A percentile compares a stretch with the other conserved stretches of the same genome.
These are phyloP conservation scores for Pollimyrus isidori DNA, from an alignment of 2,113 vertebrate genomes.

Conservation along the genomic window DNA sequence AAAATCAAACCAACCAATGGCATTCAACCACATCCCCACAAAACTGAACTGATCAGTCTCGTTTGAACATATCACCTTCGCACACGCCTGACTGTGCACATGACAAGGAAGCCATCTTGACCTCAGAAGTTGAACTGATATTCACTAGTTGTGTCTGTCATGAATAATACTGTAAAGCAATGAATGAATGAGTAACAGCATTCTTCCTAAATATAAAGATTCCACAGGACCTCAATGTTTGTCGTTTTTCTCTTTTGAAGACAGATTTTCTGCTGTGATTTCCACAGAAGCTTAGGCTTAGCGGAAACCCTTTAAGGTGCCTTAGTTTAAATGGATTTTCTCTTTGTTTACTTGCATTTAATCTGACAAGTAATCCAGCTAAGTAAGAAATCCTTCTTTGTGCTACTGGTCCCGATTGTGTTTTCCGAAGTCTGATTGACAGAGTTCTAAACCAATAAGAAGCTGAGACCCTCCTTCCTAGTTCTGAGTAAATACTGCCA, in stretches of 20 bases:
- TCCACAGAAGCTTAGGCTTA: too few relatives aligned
- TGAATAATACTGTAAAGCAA: not conserved
- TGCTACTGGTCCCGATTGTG: too few relatives aligned
- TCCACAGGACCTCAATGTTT: not conserved
- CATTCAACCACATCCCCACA: not conserved
- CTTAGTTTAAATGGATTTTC: too few relatives aligned
- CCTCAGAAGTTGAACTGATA: not conserved
- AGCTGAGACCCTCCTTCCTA: not conserved
- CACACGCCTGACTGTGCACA: not conserved
- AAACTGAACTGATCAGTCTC: not conserved
- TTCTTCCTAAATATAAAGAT: not conserved
- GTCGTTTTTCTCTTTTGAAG: too few relatives aligned
- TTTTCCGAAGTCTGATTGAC: not conserved
- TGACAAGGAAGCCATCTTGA: not conserved
- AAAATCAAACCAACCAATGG: not conserved
- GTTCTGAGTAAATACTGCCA: not conserved
- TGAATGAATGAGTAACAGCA: not conserved
- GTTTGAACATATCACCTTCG: not conserved
- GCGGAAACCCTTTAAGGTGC: too few relatives aligned
- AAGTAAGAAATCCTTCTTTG: too few relatives aligned
- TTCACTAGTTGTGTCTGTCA: not conserved
- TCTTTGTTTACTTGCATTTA: too few relatives aligned
- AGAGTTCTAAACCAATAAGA: not conserved
- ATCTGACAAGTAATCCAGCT: too few relatives aligned
- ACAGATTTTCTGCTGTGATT: not conserved